Conservation (phyloP, 2,113 vertebrate species). For the Phylloscopus trochilus region DNA sequence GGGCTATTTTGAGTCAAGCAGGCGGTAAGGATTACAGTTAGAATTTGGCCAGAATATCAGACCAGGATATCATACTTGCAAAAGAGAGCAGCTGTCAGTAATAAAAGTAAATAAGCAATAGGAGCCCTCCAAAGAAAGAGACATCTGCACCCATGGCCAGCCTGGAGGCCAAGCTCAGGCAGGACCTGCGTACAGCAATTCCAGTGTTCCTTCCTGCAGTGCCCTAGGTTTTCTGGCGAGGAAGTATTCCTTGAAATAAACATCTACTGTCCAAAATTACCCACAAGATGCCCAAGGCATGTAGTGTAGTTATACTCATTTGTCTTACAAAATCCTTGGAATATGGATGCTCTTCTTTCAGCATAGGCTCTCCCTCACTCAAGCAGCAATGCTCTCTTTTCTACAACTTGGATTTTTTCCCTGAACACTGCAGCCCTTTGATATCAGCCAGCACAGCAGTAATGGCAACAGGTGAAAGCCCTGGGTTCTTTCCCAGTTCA, state of each 20-base stretch:
- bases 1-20: conserved; percentile 35
- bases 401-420: not conserved
- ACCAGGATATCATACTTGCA: not conserved
- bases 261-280: not conserved
- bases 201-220: not conserved
- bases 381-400: not conserved
- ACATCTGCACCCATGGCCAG: not conserved
- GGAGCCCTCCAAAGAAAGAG: not conserved
- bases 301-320: not conserved
- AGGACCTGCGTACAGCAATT: not conserved
- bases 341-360: not conserved
- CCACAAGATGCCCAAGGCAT: not conserved
- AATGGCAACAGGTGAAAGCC: not conserved
- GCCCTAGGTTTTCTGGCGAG: not conserved
- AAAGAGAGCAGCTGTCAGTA: conserved; percentile 3
- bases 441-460: not conserved
- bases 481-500: not conserved
- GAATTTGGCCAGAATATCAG: not conserved
- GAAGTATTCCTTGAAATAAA: not conserved
- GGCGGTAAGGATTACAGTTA: conserved; percentile 23
- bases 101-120: not conserved
- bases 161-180: not conserved
- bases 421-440: not conserved
- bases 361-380: not conserved
- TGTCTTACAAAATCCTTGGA: not conserved